Evolutionary conservation across 2,113 vertebrate genomes (phyloP).

Genomic region (Chelonoidis abingdonii): DNA sequence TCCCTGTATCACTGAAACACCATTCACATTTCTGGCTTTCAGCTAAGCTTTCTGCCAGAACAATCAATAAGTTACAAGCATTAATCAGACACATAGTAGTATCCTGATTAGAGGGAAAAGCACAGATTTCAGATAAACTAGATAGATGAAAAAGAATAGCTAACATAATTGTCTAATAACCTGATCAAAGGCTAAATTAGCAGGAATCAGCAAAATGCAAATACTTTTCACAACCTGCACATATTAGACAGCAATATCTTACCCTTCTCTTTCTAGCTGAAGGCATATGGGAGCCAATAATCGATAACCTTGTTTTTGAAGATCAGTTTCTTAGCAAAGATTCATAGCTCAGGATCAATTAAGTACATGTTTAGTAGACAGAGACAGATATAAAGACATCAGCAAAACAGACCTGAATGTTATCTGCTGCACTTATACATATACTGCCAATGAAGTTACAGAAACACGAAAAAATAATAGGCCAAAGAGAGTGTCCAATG

Average conservation of each 20-base stretch:
- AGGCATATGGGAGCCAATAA: background rate
- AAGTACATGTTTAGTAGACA: background rate
- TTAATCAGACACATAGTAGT: conserved; percentile 45
- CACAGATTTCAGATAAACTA: conserved; percentile 51
- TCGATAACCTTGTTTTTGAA: background rate
- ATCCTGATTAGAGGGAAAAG: background rate
- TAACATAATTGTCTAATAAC: conserved; percentile 43
- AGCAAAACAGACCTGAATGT: background rate
- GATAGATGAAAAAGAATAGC: conserved; percentile 28
- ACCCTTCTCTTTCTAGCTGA: background rate
- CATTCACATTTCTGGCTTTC: conserved; percentile 13
- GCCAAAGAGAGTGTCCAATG: background rate
- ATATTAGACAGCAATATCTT: background rate
- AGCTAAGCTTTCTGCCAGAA: background rate
- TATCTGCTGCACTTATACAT: background rate
- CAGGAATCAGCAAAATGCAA: conserved; percentile 15
- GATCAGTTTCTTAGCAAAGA: background rate
- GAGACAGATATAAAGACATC: background rate
- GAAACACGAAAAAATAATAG: background rate
- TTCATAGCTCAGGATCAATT: conserved; percentile 6
- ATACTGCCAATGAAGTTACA: background rate
- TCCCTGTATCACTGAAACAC: background rate
- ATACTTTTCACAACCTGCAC: background rate
- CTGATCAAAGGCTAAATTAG: conserved; percentile 33
- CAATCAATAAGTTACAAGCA: conserved; percentile 9